A percentile compares a stretch with the other conserved stretches of the same genome.
These are phyloP conservation scores for Mellilla xanthometata DNA, from an alignment of 2,888 invertebrate genomes.

Conservation along the genomic window DNA sequence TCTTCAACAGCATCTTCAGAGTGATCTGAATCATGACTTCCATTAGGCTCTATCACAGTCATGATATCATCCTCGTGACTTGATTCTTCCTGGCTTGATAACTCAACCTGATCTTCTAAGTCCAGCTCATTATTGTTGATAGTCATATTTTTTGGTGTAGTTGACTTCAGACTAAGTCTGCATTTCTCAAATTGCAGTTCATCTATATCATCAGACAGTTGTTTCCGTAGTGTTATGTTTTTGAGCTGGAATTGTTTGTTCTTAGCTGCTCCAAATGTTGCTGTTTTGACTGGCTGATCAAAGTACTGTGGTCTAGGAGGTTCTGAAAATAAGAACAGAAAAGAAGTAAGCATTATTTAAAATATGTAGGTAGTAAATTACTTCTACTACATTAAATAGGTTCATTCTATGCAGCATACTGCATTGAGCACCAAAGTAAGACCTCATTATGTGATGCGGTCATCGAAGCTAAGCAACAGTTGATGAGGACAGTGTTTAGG, in stretches of 20 bases:
- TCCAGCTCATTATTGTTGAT: conserved; percentile 11
- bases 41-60: conserved; percentile 31
- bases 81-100: neutral
- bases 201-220: conserved; percentile 61
- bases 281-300: conserved; percentile 8
- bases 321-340: conserved; percentile 4
- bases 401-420: no score
- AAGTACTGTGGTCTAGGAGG: neutral
- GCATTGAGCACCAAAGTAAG: no score
- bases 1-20: conserved; percentile 20
- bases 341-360: no score
- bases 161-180: conserved; percentile 59
- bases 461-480: no score
- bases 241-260: conserved; percentile 25
- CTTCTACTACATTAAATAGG: no score
- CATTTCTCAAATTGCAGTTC: conserved; percentile 66
- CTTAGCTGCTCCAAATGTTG: conserved; percentile 9
- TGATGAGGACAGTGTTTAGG: no score
- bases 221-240: conserved; percentile 38
- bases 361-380: no score
- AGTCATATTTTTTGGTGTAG: conserved; percentile 35
- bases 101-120: neutral
- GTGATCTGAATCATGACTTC: neutral
- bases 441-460: no score
- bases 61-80: conserved; percentile 29